Conservation (phyloP, 2,797 vertebrate species). For the Corythornis leucogaster region DNA sequence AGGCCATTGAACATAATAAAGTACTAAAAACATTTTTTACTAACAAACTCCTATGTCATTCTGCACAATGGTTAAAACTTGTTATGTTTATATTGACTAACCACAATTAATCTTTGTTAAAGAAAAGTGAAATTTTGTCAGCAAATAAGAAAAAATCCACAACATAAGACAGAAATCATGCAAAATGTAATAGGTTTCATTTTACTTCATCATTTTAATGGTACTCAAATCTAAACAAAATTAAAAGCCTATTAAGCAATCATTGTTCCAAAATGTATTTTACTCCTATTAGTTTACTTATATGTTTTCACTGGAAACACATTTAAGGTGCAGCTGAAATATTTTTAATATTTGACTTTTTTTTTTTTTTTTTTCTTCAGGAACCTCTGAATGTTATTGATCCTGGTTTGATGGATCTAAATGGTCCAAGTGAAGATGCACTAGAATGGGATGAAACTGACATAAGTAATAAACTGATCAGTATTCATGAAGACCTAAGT, state of each 20-base stretch:
- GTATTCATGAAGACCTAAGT: slow-evolving; percentile 80
- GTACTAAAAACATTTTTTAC: neutral
- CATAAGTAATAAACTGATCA: slow-evolving; percentile 87
- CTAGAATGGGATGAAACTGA: slow-evolving; percentile 99
- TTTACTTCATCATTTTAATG: neutral
- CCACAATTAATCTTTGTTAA: neutral
- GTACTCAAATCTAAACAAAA: neutral
- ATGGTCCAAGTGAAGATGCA: slow-evolving; percentile 87
- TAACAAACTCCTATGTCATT: neutral
- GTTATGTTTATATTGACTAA: neutral
- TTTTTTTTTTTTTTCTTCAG: slow-evolving; percentile 67
- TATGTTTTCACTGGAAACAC: neutral
- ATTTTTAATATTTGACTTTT: slow-evolving; percentile 9
- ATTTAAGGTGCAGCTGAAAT: slow-evolving; percentile 7
- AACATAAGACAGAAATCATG: neutral
- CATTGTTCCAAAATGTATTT: slow-evolving; percentile 9
- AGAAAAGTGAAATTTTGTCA: slow-evolving; percentile 19
- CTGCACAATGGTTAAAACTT: neutral
- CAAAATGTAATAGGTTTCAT: neutral
- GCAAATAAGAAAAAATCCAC: neutral
- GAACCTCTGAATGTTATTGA: slow-evolving; percentile 89
- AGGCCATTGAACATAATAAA: slow-evolving; percentile 13
- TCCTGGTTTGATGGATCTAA: slow-evolving; percentile 88
- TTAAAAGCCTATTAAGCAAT: neutral
- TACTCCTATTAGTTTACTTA: neutral